A percentile compares a stretch with the other conserved stretches of the same genome.
Conservation (phyloP, 2,113 vertebrate species). For the Zonotrichia leucophrys region DNA sequence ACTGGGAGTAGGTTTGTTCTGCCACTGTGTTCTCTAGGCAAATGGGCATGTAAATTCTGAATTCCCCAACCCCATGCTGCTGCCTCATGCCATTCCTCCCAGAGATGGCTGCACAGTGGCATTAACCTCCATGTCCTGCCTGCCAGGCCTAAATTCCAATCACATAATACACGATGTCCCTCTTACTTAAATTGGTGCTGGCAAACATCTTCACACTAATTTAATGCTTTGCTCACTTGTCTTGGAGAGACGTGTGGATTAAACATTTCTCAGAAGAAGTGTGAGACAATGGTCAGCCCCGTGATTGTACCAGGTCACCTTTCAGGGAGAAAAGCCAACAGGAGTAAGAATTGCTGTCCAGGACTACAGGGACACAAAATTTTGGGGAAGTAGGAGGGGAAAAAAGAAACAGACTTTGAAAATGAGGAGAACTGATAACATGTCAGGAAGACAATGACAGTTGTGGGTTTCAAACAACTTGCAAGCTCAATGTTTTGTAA, state of each 20-base stretch:
- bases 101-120: not conserved
- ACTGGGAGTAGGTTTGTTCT: not conserved
- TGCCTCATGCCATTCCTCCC: not conserved
- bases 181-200: conserved; percentile 11
- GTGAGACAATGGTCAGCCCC: not conserved
- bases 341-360: not conserved
- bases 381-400: not conserved
- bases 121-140: not conserved
- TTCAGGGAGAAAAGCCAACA: not conserved
- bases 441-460: not conserved
- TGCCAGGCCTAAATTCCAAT: conserved; percentile 28
- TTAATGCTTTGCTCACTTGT: not conserved
- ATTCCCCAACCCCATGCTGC: not conserved
- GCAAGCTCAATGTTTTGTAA: not conserved
- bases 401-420: not conserved
- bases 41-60: not conserved
- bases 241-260: not conserved
- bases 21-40: not conserved
- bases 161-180: not conserved
- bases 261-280: not conserved
- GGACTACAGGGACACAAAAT: not conserved
- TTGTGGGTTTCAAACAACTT: not conserved
- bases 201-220: conserved; percentile 6
- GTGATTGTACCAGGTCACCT: not conserved
- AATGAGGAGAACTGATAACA: not conserved